Percentiles rank a stretch among this genome's conserved stretches.
Evolutionary conservation across 2,113 vertebrate genomes (phyloP).

Genomic region (Setophaga petechia): DNA sequence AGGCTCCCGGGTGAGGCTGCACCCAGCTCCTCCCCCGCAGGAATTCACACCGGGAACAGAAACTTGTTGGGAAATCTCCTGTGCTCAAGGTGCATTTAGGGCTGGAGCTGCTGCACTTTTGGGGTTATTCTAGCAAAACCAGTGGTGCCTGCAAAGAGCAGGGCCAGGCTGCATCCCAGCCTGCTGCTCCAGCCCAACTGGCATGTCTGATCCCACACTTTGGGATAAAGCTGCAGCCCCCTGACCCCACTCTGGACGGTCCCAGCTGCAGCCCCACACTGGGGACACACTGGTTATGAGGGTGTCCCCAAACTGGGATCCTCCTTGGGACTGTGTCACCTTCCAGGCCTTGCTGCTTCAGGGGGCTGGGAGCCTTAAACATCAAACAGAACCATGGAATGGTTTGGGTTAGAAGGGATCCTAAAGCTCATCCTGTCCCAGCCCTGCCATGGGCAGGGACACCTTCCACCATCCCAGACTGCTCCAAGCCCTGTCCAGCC

Average conservation of each 20-base stretch:
- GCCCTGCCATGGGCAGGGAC: neutral
- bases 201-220: neutral
- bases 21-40: neutral
- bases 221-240: neutral
- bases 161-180: neutral
- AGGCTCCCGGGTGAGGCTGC: neutral
- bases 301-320: neutral
- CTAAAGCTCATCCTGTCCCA: neutral
- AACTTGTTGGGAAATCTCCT: neutral
- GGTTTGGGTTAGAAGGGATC: neutral
- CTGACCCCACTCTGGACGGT: accelerated
- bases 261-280: neutral
- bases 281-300: neutral
- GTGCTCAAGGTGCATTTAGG: accelerated
- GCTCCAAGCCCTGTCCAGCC: neutral
- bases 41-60: accelerated
- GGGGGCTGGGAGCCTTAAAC: neutral
- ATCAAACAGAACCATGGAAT: accelerated
- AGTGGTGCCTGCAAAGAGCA: accelerated
- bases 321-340: accelerated
- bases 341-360: too few relatives aligned
- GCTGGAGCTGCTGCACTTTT: accelerated
- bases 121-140: neutral
- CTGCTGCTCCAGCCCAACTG: neutral
- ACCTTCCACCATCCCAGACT: neutral